Evolutionary conservation across 2,113 vertebrate species (phyloP), one percentile per base, ranked within the genome.

Genomic region (Calonectris borealis): DNA sequence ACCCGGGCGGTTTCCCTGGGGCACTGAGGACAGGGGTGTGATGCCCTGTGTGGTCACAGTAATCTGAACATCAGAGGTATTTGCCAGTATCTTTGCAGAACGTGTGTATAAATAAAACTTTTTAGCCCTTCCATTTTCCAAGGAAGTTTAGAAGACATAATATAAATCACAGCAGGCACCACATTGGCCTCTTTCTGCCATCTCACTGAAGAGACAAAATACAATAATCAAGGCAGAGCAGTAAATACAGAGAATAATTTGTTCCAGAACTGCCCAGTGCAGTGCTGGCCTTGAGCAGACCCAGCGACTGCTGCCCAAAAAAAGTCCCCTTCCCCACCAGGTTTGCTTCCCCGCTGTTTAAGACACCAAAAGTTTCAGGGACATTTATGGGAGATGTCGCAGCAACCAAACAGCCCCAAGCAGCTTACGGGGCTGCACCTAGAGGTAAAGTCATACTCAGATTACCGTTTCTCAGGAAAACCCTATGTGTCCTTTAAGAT

Each of bases 1-100:
- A 1, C 13, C 52, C 44, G 14, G 21, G 13, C 1, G 3, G 11
- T 29, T 48, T 78, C 52, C 62, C n/a, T 1, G 1, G 9, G 16
- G 19, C 40, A 18, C 27, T 10, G 36, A 66, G 40, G 58, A 32
- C 14, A 26, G 57, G 34, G 44, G 2, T 66, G 3, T 0, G 9
- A 25, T 49, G 58, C 31, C 48, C 58, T 29, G 34, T 10, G 21
- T 13, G 48, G 31, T 36, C 72, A 54, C 29, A 18, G 14, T 5
- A 36, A 62, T 36, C 68, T 38, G 55, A 42, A 87, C 31, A 18
- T 29, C 58, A 61, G 64, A 90, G 38, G 26, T 20, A 38, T 51
- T 48, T 79, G 72, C 24, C 42, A 68, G 27, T 31, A 32, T 20
- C 25, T 22, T 64, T n/a, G 42, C 79, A 58, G 55, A 51, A 55